Percentiles rank a stretch among this genome's conserved stretches.
phyloP scores from a whole-genome alignment of 2,888 invertebrate genomes.

The Drosophila acutilabella region DNA sequence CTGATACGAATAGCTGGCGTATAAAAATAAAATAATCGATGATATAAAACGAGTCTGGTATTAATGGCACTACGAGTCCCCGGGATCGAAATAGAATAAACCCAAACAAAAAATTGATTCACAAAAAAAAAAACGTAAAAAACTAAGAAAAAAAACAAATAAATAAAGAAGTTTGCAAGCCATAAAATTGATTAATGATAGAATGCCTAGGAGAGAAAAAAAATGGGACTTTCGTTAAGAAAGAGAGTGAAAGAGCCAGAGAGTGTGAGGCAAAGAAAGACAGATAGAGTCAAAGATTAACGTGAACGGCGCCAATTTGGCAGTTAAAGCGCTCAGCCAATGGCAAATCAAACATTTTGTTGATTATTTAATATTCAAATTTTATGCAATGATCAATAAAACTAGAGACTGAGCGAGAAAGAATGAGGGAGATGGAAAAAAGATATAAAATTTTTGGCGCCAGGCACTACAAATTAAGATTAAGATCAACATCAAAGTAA shows the following conservation, averaged over 20 bases:
- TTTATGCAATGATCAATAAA: conserved; percentile 46
- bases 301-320: conserved; percentile 38
- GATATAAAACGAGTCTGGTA: conserved; percentile 34
- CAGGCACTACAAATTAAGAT: conserved; percentile 74
- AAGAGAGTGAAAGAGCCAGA: conserved; percentile 4
- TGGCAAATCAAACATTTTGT: conserved; percentile 43
- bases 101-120: conserved; percentile 50
- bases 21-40: conserved; percentile 55
- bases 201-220: conserved; percentile 6
- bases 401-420: not conserved
- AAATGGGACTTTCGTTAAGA: conserved; percentile 7
- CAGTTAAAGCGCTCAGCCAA: conserved; percentile 46
- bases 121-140: conserved; percentile 29
- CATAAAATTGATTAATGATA: conserved; percentile 70
- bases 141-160: conserved; percentile 5
- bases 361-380: conserved; percentile 60
- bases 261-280: not conserved
- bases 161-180: conserved; percentile 30
- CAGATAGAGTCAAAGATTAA: conserved; percentile 11
- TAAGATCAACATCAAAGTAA: conserved; percentile 70
- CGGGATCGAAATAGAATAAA: conserved; percentile 18
- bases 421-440: conserved; percentile 16
- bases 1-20: conserved; percentile 31
- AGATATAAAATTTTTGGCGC: conserved; percentile 63
- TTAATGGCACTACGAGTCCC: conserved; percentile 2